Evolutionary conservation across 92 coral and sea anemone genomes (phyloP).

Genomic region (Muricea muricata): DNA sequence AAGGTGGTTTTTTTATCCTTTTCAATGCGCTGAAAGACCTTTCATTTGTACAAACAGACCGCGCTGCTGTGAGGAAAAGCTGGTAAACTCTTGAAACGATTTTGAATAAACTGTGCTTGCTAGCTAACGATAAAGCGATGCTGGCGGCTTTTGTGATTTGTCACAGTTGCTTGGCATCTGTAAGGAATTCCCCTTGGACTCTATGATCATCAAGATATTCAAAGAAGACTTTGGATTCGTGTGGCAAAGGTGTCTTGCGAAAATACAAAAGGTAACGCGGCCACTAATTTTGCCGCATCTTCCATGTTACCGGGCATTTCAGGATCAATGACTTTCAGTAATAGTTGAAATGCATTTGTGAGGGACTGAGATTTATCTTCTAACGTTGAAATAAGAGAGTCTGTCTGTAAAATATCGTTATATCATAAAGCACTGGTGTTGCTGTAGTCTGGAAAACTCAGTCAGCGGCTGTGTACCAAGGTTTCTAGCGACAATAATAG

Average conservation of each 20-base stretch:
- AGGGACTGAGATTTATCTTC: slow-evolving; percentile 24
- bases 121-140: neutral
- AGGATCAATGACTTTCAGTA: slow-evolving; percentile 18
- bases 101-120: slow-evolving; percentile 26
- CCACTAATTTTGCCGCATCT: slow-evolving; percentile 15
- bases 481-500: slow-evolving; percentile 29
- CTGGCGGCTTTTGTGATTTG: slow-evolving; percentile 17
- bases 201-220: neutral
- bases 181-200: too few species aligned
- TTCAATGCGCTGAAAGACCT: slow-evolving; percentile 27
- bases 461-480: slow-evolving; percentile 17
- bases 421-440: slow-evolving; percentile 18
- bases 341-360: slow-evolving; percentile 15
- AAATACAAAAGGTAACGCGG: slow-evolving; percentile 20
- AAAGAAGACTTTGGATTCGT: slow-evolving; percentile 25
- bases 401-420: slow-evolving; percentile 13
- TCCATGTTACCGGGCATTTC: slow-evolving; percentile 6
- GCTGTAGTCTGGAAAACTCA: slow-evolving; percentile 16
- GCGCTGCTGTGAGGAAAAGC: slow-evolving; percentile 28
- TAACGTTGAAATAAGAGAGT: slow-evolving; percentile 15
- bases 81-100: slow-evolving; percentile 31
- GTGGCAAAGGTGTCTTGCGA: slow-evolving; percentile 31
- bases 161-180: slow-evolving; percentile 10
- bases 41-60: slow-evolving; percentile 17
- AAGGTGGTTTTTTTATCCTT: slow-evolving; percentile 1